Evolutionary conservation across 2,113 vertebrate genomes (phyloP).

Genomic region (Myotis lucifugus): DNA sequence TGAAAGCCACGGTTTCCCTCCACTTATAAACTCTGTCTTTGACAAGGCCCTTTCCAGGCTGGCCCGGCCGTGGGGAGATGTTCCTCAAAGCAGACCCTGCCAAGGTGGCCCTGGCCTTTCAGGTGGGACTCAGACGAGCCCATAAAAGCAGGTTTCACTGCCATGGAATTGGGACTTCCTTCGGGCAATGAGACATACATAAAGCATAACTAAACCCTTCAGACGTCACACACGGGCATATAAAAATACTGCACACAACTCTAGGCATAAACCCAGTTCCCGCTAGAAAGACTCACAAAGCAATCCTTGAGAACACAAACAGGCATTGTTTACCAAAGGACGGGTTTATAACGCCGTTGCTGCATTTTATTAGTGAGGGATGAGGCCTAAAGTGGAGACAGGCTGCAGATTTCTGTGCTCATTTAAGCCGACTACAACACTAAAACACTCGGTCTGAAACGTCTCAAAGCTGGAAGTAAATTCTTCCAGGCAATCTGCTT

Average conservation of each 20-base stretch:
- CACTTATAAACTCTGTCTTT: neutral
- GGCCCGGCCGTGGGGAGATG: neutral
- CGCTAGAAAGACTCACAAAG: conserved; percentile 14
- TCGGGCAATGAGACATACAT: neutral
- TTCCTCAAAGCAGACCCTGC: neutral
- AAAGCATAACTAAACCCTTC: conserved; percentile 23
- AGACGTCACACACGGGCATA: conserved; percentile 20
- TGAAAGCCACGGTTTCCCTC: neutral
- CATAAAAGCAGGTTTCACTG: neutral
- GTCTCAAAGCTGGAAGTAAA: conserved; percentile 34
- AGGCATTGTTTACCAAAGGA: conserved; percentile 12
- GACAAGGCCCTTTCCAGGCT: neutral
- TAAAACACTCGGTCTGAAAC: conserved; percentile 33
- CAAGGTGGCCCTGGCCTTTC: neutral
- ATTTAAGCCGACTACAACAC: conserved; percentile 24
- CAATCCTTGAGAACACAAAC: conserved; percentile 10
- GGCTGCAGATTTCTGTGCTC: neutral
- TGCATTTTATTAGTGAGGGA: conserved; percentile 29
- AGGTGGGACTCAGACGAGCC: neutral
- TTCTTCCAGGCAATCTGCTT: conserved; percentile 54
- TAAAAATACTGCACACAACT: neutral
- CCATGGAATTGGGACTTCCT: conserved; percentile 13
- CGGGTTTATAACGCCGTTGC: neutral
- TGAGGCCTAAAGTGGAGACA: neutral
- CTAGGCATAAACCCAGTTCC: neutral